Conservation (phyloP, 2,797 vertebrate species). For the Sciaenops ocellatus region DNA sequence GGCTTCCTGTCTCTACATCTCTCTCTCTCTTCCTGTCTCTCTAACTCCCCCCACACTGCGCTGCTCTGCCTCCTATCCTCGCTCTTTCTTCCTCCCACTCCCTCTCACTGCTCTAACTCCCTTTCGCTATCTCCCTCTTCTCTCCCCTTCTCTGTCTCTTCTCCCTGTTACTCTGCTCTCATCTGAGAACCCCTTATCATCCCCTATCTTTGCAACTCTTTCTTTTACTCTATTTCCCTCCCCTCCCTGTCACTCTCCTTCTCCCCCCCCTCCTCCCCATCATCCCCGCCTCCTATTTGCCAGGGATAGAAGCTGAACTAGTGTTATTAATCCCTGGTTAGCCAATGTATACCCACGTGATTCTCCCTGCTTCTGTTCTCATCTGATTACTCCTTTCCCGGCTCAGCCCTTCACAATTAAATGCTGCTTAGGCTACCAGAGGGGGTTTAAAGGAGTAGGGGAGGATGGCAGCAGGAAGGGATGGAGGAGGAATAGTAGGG, state of each 20-base stretch:
- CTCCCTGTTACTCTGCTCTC: constrained; percentile 53
- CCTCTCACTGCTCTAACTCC: constrained; percentile 78
- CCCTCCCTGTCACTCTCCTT: constrained; percentile 46
- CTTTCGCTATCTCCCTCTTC: constrained; percentile 76
- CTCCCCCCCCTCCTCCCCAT: constrained; percentile 9
- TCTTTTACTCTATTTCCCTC: constrained; percentile 40
- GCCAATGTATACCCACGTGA: constrained; percentile 78
- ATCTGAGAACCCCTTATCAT: constrained; percentile 69
- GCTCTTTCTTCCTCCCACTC: constrained; percentile 82
- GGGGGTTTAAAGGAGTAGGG: constrained; percentile 65
- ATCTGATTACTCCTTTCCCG: constrained; percentile 85
- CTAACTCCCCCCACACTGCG: constrained; percentile 73
- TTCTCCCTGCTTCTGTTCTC: constrained; percentile 74
- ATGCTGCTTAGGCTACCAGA: constrained; percentile 80
- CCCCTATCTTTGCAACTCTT: constrained; percentile 60
- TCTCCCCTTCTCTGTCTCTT: constrained; percentile 71
- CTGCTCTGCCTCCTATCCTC: constrained; percentile 79
- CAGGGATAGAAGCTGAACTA: constrained; percentile 78
- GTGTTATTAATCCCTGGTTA: constrained; percentile 81
- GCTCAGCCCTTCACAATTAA: constrained; percentile 86
- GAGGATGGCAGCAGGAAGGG: constrained; percentile 62
- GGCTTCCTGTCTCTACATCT: constrained; percentile 75
- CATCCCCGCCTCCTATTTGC: constrained; percentile 59
- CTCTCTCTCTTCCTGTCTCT: constrained; percentile 51
- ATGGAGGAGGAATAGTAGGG: constrained; percentile 54